Percentiles rank a stretch among this genome's conserved stretches.
Evolutionary conservation across 1,140 invertebrate species (phyloP).

Genomic region (Drosophila leontia): DNA sequence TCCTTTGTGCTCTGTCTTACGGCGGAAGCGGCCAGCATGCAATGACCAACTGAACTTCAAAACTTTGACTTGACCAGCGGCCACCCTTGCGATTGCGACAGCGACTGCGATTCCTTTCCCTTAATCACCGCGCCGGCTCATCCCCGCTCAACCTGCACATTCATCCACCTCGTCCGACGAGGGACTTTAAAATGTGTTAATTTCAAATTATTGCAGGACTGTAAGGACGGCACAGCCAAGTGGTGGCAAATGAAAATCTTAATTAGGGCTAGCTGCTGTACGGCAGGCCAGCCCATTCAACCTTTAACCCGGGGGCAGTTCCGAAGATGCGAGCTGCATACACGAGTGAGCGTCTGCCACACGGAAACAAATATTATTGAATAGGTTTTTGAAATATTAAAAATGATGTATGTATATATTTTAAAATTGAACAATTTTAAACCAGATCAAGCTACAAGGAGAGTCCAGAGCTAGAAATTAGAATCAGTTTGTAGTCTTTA

Average conservation of each 20-base stretch:
- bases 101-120: slow-evolving; percentile 44
- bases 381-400: not conserved
- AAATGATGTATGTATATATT: not conserved
- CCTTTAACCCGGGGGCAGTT: slow-evolving; percentile 29
- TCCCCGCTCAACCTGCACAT: slow-evolving; percentile 19
- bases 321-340: slow-evolving; percentile 36
- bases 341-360: not conserved
- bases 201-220: slow-evolving; percentile 49
- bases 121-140: slow-evolving; percentile 62
- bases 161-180: slow-evolving; percentile 39
- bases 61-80: slow-evolving; percentile 68
- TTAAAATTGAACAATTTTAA: too few species aligned
- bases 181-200: slow-evolving; percentile 62
- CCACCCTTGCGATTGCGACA: slow-evolving; percentile 45
- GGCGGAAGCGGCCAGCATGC: slow-evolving; percentile 63
- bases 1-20: slow-evolving; percentile 76
- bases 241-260: slow-evolving; percentile 51
- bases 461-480: not conserved
- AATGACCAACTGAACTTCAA: slow-evolving; percentile 82
- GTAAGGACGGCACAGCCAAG: slow-evolving; percentile 32
- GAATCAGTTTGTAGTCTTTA: not conserved
- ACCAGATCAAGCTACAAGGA: not conserved
- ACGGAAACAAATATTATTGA: slow-evolving; percentile 27
- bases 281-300: slow-evolving; percentile 37
- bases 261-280: slow-evolving; percentile 54